Base-by-base conservation (phyloP, 2,888 invertebrate genomes). In the Acrobasis repandana region DNA sequence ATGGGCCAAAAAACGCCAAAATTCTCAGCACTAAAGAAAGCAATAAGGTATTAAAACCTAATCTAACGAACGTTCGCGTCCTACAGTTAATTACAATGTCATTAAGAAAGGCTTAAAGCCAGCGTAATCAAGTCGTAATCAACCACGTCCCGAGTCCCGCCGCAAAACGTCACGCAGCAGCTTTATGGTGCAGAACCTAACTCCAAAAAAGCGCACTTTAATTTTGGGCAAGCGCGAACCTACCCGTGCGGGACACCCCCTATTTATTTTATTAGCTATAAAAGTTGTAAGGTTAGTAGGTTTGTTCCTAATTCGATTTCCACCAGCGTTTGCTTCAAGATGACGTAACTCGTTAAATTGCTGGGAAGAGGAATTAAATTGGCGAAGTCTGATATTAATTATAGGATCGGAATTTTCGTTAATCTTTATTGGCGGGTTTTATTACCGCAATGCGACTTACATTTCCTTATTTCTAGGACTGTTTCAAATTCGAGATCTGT, bases 181-280 rank as follows among this genome's bases (percentile, higher is more conserved):
- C 76, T 91, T 91, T 91, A 91, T 91, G 86, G 91, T 80, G 79
- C 88, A 89, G 88, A 87, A 90, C 90, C 80, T 28, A 28, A 83
- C 82, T 87, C 86, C 86, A 84, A 89, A 88, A 88, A 89, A 86
- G 87, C 87, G 80, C 85, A 85, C 82, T 88, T 90, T 88, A 91
- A 90, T 89, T 90, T 85, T 79, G 88, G 82, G 74, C 80, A 74
- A 75, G 75, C 77, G 70, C 28, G 74, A 68, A 70, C 76, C 28
- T 83, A 75, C 72, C 79, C 90, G 90, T 88, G 90, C 90, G 88
- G 84, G 79, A 74, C 86, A 75, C 76, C 77, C 77, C 77, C 82
- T 85, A 85, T 88, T 87, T 86, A 86, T 87, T 90, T 90, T 88
- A 90, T 87, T 87, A 85, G 76, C 86, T 82, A 86, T 90, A 89